These are phyloP conservation scores for Malthinus flaveolus DNA, from an alignment of 2,888 invertebrate species.

Conservation along the genomic window DNA sequence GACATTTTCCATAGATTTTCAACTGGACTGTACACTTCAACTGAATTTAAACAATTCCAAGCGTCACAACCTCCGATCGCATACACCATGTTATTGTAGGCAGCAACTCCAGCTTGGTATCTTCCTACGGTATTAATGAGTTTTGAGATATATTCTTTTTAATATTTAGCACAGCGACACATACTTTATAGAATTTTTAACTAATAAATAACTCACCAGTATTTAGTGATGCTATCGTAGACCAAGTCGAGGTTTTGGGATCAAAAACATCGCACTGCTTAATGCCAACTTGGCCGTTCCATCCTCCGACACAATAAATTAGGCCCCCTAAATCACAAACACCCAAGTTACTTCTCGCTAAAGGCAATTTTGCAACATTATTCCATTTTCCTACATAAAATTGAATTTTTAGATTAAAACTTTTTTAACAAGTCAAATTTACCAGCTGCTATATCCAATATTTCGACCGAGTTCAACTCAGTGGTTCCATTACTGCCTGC, in stretches of 20 bases:
- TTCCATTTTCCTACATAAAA: constrained; percentile 45
- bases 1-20: constrained; percentile 63
- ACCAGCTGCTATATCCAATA: constrained; percentile 57
- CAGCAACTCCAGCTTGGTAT: constrained; percentile 77
- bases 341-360: constrained; percentile 71
- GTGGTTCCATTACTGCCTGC: constrained; percentile 84
- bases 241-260: constrained; percentile 67
- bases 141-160: neutral
- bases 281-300: constrained; percentile 71
- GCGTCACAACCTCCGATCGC: constrained; percentile 86
- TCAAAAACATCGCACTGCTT: constrained; percentile 75
- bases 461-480: constrained; percentile 75
- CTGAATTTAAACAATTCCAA: constrained; percentile 79
- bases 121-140: constrained; percentile 63
- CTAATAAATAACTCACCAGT: constrained; percentile 56
- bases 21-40: constrained; percentile 69
- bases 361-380: constrained; percentile 58
- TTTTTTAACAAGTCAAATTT: constrained; percentile 32
- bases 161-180: too few species aligned
- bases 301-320: constrained; percentile 80
- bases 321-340: constrained; percentile 66
- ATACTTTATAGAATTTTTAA: too few species aligned
- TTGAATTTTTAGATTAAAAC: neutral
- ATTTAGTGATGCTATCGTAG: constrained; percentile 68
- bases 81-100: constrained; percentile 70